Base-by-base conservation (phyloP, 2,113 vertebrate genomes). In the Entelurus aequoreus region DNA sequence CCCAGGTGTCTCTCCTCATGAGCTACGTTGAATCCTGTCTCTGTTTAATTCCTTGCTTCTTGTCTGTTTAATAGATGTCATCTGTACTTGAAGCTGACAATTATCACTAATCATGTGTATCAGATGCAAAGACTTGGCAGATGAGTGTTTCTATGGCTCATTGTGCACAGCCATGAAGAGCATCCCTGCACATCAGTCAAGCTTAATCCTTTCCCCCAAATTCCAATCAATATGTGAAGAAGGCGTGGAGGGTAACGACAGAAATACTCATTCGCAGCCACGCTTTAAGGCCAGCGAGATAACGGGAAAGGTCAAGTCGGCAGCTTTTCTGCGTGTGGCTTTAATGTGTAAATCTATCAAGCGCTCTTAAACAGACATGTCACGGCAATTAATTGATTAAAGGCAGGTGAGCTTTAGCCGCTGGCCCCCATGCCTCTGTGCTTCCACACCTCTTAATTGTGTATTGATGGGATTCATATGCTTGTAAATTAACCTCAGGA, bases 401-500 rank as follows among this genome's bases (percentile, higher is more conserved):
- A 80, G 54, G 60, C 37, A 52, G 72, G 77, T 46, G 65, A 38
- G 75, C 66, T 75, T 75, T 61, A 70, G 77, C 79, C 79, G 68
- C 79, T 73, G 79, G 78, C 65, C 77, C 58, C 48, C 63, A 63
- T 51, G 80, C 68, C 69, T 77, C 65, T 47, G 62, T 76, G 83
- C 86, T 83, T 87, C 76, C 76, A 81, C 78, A 81, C 71, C 77
- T 76, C 70, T 81, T 89, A 89, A 90, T 90, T 90, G 82, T 83
- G 83, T 89, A 90, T 90, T 90, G 88, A 91, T 90, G 86, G 83
- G 75, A 78, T 77, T 88, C 75, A 84, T 86, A 85, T 76, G 82
- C 76, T 75, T 81, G 82, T 82, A 86, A 87, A 88, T 88, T 84
- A 88, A 89, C 84, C 84, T 79, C 65, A 72, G 76, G 75, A 69